Conservation (phyloP, 2,113 vertebrate species). For the Erythrolamprus reginae region DNA sequence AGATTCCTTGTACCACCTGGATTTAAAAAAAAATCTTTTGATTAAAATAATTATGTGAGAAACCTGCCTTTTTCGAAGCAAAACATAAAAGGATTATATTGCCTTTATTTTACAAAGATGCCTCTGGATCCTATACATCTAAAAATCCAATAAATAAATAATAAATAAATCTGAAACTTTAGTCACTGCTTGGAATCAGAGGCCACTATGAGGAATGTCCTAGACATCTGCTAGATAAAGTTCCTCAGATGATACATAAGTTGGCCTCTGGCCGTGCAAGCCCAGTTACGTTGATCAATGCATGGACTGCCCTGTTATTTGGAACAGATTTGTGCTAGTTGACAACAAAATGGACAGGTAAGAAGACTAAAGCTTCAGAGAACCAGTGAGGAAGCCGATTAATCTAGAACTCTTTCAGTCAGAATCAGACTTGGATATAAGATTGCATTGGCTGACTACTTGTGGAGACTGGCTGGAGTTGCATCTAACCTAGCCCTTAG, state of each 20-base stretch:
- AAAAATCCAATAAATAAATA: no score
- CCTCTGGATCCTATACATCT: not conserved
- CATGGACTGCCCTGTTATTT: not conserved
- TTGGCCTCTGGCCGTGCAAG: not conserved
- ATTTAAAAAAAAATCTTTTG: not conserved
- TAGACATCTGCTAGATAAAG: not conserved
- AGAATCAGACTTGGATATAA: not conserved
- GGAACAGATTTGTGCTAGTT: not conserved
- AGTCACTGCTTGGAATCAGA: not conserved
- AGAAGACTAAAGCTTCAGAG: not conserved
- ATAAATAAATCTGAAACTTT: not conserved
- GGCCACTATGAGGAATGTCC: not conserved
- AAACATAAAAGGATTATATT: not conserved
- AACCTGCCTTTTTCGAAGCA: not conserved
- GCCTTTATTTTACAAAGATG: not conserved
- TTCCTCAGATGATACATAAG: not conserved
- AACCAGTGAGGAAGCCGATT: not conserved
- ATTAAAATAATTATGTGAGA: not conserved
- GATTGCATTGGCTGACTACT: not conserved
- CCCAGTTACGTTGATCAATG: not conserved
- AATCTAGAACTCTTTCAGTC: not conserved
- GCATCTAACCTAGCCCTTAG: not conserved
- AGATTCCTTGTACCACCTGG: not conserved
- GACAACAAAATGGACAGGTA: not conserved
- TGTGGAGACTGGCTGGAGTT: not conserved